These are phyloP conservation scores for Priocnemis perturbator DNA, from an alignment of 2,888 invertebrate genomes.

Conservation along the genomic window DNA sequence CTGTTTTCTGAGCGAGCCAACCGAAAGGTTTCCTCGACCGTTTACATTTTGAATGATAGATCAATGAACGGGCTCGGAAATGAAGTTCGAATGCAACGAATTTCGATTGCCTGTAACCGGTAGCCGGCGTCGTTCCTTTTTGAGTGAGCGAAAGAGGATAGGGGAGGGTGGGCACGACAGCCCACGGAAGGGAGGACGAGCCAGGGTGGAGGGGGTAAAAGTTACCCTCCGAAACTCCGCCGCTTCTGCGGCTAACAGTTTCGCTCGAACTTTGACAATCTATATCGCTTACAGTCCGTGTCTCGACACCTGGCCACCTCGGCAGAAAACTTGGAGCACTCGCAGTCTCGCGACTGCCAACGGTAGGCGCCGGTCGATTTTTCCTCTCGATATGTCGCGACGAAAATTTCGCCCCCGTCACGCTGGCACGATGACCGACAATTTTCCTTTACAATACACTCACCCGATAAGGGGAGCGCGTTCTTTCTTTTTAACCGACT, in stretches of 20 bases:
- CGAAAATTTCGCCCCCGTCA: background rate
- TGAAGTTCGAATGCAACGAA: constrained; percentile 40
- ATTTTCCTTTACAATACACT: no score
- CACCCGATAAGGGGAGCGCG: no score
- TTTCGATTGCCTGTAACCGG: constrained; percentile 30
- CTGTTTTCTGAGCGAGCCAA: no score
- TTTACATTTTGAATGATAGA: no score
- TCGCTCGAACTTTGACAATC: constrained; percentile 66
- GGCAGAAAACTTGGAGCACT: constrained; percentile 55
- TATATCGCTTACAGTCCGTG: constrained; percentile 65
- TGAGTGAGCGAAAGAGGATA: constrained; percentile 11
- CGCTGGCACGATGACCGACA: no score
- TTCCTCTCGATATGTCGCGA: constrained; percentile 18
- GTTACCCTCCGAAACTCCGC: constrained; percentile 49
- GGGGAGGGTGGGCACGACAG: constrained; percentile 7
- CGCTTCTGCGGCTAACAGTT: constrained; percentile 61
- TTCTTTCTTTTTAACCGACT: background rate
- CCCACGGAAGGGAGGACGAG: constrained; percentile 6
- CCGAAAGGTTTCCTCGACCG: no score
- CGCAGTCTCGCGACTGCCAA: constrained; percentile 15
- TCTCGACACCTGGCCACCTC: constrained; percentile 66
- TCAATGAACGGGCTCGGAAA: constrained; percentile 14
- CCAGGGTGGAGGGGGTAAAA: constrained; percentile 35
- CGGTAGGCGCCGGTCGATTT: constrained; percentile 20
- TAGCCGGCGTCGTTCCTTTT: constrained; percentile 25